Base-by-base conservation (phyloP, 2,888 invertebrate species). In the Erebia ligea region DNA sequence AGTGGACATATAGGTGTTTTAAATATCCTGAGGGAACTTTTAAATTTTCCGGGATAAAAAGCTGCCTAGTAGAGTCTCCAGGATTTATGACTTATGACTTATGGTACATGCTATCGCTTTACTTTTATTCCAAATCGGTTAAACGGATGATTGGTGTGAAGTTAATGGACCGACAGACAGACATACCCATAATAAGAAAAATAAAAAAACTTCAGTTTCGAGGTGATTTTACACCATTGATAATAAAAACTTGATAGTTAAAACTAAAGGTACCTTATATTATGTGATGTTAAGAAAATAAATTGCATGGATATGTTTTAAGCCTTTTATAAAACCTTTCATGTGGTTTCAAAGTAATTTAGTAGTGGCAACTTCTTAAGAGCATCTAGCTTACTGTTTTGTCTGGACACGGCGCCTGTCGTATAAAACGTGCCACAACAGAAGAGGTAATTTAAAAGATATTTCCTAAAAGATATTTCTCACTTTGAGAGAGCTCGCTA, bases 341-440 rank as follows among this genome's bases (percentile, higher is more conserved):
- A 67, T 67, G 58, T 67, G 48, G 63, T 63, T 69, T 61, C 54
- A 59, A 71, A 62, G 71, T 68, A 69, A 73, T 73, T 71, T 73
- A 73, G 66, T 69, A 69, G 63, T 63, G 34, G 50, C 58, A 67
- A 67, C 67, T 69, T 68, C 70, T 69, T 63, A 63, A 68, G 71
- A 73, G 73, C 68, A 54, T 68, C 66, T 65, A 68, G 73, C 68
- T 65, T 63, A 71, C 68, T 73, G 71, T 73, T 73, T 73, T 67
- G 68, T 66, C 73, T 71, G 68, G 54, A 71, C 63, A 61, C 64
- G 58, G 66, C 58, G 58, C 34, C 34, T 50, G 67, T 58, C 67
- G 58, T 17, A 50, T 58, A 59, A 17, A 58, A 67, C 42, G 58
- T 42, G 58, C 67, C 67, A 50, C 67, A 56, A 58, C 58, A 57